Base-by-base conservation (phyloP, 2,888 invertebrate species). In the Seira musarum region DNA sequence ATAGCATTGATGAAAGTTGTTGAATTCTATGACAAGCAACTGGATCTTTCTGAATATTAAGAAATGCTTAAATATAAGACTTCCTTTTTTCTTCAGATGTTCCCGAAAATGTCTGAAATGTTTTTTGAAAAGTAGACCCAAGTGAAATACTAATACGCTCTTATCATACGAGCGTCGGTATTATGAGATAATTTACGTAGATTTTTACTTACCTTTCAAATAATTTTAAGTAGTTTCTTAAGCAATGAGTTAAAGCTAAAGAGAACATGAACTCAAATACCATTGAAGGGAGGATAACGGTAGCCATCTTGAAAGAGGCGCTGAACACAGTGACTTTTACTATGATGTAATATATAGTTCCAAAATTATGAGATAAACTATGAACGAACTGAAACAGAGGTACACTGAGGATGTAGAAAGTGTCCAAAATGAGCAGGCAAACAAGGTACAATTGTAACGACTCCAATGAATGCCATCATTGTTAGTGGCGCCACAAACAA, bases 211-310 rank as follows among this genome's bases (percentile, higher is more conserved):
- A 60, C 60, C 60, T 60, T 60, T 60, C n/a, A 22, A 49, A 72
- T 10, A 64, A 6, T n/a, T 35, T 57, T 5, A 70, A n/a, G 40
- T 72, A 72, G 30, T 72, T 72, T 30, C 72, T 6, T 0, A 72
- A n/a, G 22, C 72, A 72, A 19, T 72, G 53, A 10, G 64, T 49
- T 8, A 72, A 25, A 1, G 25, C 22, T 2, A 72, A 49, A 0
- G 72, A 72, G n/a, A 64, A 64, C 13, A 13, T n/a, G 19, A 46
- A 72, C 17, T 72, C 72, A 53, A 49, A 40, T 0, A 72, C 64
- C 72, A 72, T 72, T 30, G 49, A 3, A 1, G 72, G 63, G 15
- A 30, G 8, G 2, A 30, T 30, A 30, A 30, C 8, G 30, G 30
- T 30, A 30, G 30, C 8, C 30, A 30, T 30, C 30, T 30, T 30